phyloP scores from a whole-genome alignment of 2,888 invertebrate species.

The Aphrophora alni region DNA sequence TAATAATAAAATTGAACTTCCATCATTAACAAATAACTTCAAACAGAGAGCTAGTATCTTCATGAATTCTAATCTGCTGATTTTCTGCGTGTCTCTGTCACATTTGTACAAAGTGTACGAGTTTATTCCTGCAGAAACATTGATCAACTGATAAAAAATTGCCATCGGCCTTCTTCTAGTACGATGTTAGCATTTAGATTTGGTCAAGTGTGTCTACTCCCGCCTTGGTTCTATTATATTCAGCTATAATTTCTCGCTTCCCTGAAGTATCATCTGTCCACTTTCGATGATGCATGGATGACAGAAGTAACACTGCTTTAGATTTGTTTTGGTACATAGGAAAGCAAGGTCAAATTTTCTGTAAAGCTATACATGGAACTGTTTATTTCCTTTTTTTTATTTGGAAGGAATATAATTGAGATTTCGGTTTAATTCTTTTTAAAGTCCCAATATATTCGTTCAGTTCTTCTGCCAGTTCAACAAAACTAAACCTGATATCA shows the following conservation, averaged over 20 bases:
- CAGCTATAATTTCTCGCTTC: not conserved
- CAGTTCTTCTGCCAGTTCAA: not conserved
- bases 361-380: not conserved
- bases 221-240: not conserved
- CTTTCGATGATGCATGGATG: not conserved
- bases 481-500: not conserved
- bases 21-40: too few species aligned
- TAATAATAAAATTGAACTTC: too few species aligned
- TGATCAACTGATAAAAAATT: not conserved
- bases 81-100: not conserved
- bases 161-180: not conserved
- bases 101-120: not conserved
- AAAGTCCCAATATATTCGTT: not conserved
- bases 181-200: too few species aligned
- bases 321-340: not conserved
- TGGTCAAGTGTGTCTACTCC: not conserved
- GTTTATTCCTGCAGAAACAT: not conserved
- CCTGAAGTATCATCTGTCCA: not conserved
- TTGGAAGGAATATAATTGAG: not conserved
- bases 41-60: not conserved
- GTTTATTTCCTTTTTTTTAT: not conserved
- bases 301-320: not conserved
- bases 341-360: not conserved
- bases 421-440: constrained; percentile 9
- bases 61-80: not conserved